phyloP scores from a whole-genome alignment of 2,113 vertebrate genomes.

The Eidolon helvum region DNA sequence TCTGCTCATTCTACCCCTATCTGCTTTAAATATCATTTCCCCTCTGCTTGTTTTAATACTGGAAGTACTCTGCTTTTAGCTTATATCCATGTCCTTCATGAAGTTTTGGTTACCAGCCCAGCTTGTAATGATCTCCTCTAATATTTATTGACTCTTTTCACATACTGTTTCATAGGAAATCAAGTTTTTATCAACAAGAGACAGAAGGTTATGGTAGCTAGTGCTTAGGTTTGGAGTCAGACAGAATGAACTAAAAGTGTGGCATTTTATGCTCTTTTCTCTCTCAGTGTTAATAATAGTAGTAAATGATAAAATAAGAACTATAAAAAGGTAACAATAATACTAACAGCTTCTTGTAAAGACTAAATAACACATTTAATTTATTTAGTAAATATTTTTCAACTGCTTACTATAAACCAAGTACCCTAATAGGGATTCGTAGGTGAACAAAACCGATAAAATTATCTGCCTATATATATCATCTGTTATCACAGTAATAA shows the following conservation, averaged over 20 bases:
- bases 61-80: neutral
- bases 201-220: neutral
- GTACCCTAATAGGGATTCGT: neutral
- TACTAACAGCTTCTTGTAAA: neutral
- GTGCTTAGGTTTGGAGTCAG: neutral
- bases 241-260: neutral
- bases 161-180: neutral
- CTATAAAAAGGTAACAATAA: neutral
- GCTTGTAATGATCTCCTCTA: neutral
- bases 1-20: neutral
- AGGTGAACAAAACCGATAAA: neutral
- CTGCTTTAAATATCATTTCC: neutral
- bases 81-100: neutral
- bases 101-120: neutral
- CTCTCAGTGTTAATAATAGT: neutral
- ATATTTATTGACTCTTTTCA: neutral
- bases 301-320: neutral
- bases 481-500: neutral
- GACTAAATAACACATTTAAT: neutral
- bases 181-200: neutral
- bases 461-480: neutral
- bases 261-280: neutral
- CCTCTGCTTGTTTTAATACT: neutral
- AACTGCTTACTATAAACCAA: neutral
- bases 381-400: constrained; percentile 1